Evolutionary conservation across 1,140 invertebrate species (phyloP), one percentile per base, ranked within the genome.

Genomic region (Drosophila sechellia): DNA sequence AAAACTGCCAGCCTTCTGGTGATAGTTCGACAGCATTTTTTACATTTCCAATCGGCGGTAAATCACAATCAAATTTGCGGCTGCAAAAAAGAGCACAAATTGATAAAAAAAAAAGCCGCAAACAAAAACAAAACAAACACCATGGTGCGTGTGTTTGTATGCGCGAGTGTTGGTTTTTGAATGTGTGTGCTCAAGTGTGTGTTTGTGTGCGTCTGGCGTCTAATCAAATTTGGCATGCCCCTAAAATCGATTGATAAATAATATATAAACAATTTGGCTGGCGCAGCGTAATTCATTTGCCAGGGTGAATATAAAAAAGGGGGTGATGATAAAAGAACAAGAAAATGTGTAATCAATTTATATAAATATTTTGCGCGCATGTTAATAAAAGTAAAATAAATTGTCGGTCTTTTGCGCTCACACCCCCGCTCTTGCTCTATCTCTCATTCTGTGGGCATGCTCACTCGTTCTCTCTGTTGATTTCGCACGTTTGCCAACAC

Each of bases 71-170:
- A 5, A 4, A 35, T 50, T 15, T 52, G 60, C 59, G 31, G 27
- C 43, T 59, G 42, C 56, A 56, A 56, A 69, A 65, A 56, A 69
- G 31, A 35, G 25, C 39, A 46, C 13, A n/a, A 70, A 43, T 57
- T 71, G 65, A 72, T 72, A 69, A 57, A 73, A 78, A 77, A 77
- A 81, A 84, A 84, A 55, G 81, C 80, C 80, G 80, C 80, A 80
- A 84, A 83, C 79, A 83, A 84, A 84, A 85, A 84, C 81, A 84
- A 79, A 84, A 85, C 80, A 84, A 79, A 83, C 81, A 83, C 80
- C 27, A 34, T 40, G 40, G 40, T 39, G 65, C 59, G 65, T 68
- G 43, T 77, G 45, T 54, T 56, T 50, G 64, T 48, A 56, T 65
- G 71, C 27, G 49, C 42, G 37, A 61, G 17, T 37, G 31, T 46